phyloP scores from a whole-genome alignment of 2,113 vertebrate species.

The Eupsittula cactorum region DNA sequence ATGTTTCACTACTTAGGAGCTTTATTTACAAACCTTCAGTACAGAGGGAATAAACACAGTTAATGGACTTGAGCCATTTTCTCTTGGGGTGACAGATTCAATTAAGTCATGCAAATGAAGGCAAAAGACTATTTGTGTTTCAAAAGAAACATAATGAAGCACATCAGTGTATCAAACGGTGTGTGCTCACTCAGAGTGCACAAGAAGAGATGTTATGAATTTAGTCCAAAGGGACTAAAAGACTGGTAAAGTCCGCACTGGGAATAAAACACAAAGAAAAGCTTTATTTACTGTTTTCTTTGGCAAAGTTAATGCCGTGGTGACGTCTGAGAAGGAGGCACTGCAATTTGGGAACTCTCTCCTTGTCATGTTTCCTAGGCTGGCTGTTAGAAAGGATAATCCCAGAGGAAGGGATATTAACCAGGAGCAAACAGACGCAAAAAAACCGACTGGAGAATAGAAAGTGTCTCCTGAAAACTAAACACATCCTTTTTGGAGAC shows the following conservation, averaged over 20 bases:
- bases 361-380: neutral
- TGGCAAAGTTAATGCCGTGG: neutral
- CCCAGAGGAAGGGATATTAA: neutral
- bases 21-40: neutral
- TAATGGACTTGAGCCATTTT: neutral
- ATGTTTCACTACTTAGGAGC: neutral
- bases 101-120: neutral
- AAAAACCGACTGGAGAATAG: neutral
- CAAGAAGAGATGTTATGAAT: neutral
- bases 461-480: neutral
- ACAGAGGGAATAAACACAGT: neutral
- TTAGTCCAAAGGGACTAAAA: neutral
- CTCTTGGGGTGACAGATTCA: neutral
- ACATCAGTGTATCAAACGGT: neutral
- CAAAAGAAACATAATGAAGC: neutral
- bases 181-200: neutral
- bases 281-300: neutral
- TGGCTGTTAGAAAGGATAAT: neutral
- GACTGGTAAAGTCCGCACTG: neutral
- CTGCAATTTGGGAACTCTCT: neutral
- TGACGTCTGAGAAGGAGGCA: neutral
- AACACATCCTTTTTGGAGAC: fast-evolving
- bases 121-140: neutral
- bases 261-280: neutral
- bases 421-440: neutral